Conservation (phyloP, 2,888 invertebrate species). For the Papilio demoleus region DNA sequence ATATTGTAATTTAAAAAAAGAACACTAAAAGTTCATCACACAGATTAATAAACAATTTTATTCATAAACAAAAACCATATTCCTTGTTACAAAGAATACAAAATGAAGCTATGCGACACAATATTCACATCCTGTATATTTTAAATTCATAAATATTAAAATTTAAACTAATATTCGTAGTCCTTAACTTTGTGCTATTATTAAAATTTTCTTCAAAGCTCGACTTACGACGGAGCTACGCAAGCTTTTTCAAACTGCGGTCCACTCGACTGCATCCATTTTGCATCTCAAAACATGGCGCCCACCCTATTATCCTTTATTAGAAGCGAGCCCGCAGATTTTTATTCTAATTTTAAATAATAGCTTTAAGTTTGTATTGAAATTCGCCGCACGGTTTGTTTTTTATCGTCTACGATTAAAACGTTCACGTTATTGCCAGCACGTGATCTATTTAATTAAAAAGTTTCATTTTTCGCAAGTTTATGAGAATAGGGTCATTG, state of each 20-base stretch:
- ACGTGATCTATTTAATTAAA: slow-evolving; percentile 55
- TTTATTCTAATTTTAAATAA: slow-evolving; percentile 60
- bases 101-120: slow-evolving; percentile 22
- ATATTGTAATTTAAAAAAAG: not conserved
- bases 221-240: slow-evolving; percentile 44
- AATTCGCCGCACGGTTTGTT: slow-evolving; percentile 61
- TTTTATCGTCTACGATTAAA: slow-evolving; percentile 62
- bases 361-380: slow-evolving; percentile 52
- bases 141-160: slow-evolving; percentile 50
- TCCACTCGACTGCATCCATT: slow-evolving; percentile 58
- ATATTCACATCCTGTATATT: slow-evolving; percentile 19
- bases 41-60: slow-evolving; percentile 1
- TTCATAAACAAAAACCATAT: not conserved
- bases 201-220: slow-evolving; percentile 60
- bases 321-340: slow-evolving; percentile 54
- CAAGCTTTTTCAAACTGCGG: slow-evolving; percentile 46
- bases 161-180: slow-evolving; percentile 53
- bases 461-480: slow-evolving; percentile 38
- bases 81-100: slow-evolving; percentile 31
- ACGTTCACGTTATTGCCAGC: slow-evolving; percentile 55
- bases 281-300: slow-evolving; percentile 56
- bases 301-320: slow-evolving; percentile 54
- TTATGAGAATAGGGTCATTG: slow-evolving; percentile 26
- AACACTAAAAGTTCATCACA: not conserved
- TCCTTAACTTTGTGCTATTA: slow-evolving; percentile 54